These are phyloP conservation scores for Phyllostomus discolor DNA, from an alignment of 2,113 vertebrate species.

Conservation along the genomic window DNA sequence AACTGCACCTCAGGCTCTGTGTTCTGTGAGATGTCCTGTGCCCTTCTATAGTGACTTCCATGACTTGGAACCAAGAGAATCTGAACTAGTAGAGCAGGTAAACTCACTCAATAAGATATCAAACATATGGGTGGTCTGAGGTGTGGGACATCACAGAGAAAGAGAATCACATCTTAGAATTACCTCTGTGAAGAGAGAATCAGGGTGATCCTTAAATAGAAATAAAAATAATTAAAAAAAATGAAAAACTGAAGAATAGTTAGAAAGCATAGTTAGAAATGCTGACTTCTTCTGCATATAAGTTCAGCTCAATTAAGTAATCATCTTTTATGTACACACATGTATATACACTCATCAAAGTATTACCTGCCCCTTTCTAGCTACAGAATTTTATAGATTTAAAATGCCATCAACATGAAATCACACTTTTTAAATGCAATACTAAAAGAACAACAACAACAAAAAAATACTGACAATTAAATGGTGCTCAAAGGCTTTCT, in stretches of 20 bases:
- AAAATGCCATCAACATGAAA: constrained; percentile 6
- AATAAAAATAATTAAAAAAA: constrained; percentile 26
- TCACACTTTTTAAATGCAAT: background rate
- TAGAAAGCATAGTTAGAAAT: background rate
- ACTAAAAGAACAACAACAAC: background rate
- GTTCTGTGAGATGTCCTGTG: background rate
- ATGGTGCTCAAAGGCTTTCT: background rate
- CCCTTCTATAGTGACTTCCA: background rate
- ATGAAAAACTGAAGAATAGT: background rate
- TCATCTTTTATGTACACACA: background rate
- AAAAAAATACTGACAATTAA: constrained; percentile 7
- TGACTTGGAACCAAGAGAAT: background rate
- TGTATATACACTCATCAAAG: background rate
- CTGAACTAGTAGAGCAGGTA: background rate
- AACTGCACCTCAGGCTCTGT: too few relatives aligned
- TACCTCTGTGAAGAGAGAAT: background rate
- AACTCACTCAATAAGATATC: background rate
- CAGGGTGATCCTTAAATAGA: background rate
- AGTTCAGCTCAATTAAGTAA: constrained; percentile 6
- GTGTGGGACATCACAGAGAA: background rate
- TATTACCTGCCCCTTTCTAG: background rate
- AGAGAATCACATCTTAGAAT: background rate
- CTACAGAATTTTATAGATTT: background rate
- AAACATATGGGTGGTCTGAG: background rate
- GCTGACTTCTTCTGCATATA: background rate